Percentiles rank a stretch among this genome's conserved stretches.
Conservation (phyloP, 2,797 vertebrate genomes). For the Erpetoichthys calabaricus region DNA sequence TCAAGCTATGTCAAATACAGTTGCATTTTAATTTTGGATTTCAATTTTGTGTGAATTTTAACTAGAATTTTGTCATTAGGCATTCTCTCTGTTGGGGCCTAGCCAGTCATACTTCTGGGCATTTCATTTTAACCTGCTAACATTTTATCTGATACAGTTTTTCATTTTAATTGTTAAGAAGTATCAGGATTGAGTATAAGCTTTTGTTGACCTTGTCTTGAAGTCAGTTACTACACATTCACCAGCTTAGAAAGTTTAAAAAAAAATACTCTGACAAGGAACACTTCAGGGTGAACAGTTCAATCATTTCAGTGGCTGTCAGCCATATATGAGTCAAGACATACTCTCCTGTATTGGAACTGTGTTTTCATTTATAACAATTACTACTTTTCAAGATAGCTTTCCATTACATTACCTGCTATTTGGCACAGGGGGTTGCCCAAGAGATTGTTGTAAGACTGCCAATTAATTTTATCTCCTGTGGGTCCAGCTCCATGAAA, state of each 20-base stretch:
- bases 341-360: slow-evolving; percentile 5
- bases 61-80: neutral
- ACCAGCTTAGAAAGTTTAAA: neutral
- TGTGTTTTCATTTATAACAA: slow-evolving; percentile 6
- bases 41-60: neutral
- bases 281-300: slow-evolving; percentile 2
- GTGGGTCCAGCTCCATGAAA: neutral
- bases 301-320: slow-evolving; percentile 3
- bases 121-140: neutral
- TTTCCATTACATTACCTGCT: neutral
- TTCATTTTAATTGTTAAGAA: neutral
- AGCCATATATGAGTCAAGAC: neutral
- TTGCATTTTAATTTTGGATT: neutral
- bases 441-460: neutral
- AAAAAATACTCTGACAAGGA: neutral
- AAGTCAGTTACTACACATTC: neutral
- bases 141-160: neutral
- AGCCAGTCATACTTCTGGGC: neutral
- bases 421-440: neutral
- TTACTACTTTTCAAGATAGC: slow-evolving; percentile 1
- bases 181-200: neutral
- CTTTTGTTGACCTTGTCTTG: neutral
- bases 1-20: neutral
- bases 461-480: neutral
- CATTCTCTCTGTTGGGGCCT: neutral